Evolutionary conservation across 2,888 invertebrate genomes (phyloP), one percentile per base, ranked within the genome.

Genomic region (Agrotis ipsilon): DNA sequence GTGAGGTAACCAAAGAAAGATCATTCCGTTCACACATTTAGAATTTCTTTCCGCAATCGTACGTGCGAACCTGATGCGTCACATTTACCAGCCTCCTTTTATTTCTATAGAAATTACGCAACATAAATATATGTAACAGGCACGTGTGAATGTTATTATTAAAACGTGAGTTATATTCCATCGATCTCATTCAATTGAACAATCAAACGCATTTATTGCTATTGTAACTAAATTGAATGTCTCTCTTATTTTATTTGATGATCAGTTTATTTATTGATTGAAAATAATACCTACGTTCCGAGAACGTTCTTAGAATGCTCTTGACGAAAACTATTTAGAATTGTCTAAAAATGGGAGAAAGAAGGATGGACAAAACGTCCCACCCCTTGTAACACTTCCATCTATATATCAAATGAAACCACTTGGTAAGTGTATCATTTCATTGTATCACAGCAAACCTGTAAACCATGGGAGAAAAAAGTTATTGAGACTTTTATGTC

Each of bases 91-190:
- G 63, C 64, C 39, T 71, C 63, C 51, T 66, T 63, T 63, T 55
- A 64, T 68, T 64, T 64, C 58, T 60, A 39, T 39, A 39, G 54
- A 67, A 55, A 46, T 78, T 67, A 78, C 72, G 55, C 60, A 82
- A 82, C 19, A 27, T 19, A 70, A 21, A 61, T 81, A 32, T 68
- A 57, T 79, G 59, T 59, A 60, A 49, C 46, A 32, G 62, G 55
- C 72, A 78, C 79, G 75, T 84, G 80, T 67, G 70, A 68, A 65
- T 68, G 45, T 66, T 69, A 70, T 82, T 70, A 68, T 70, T 54
- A 39, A 63, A 82, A 84, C 83, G 76, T 79, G 83, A 74, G 62
- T 52, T 67, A 27, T 58, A 60, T 68, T 77, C 57, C 57, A 51
- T 11, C 60, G 60, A 57, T 82, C 39, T 77, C 49, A 51, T 65